A percentile compares a stretch with the other conserved stretches of the same genome.
phyloP scores from a whole-genome alignment of 2,888 invertebrate species.

The Drosophila tanythrix region DNA sequence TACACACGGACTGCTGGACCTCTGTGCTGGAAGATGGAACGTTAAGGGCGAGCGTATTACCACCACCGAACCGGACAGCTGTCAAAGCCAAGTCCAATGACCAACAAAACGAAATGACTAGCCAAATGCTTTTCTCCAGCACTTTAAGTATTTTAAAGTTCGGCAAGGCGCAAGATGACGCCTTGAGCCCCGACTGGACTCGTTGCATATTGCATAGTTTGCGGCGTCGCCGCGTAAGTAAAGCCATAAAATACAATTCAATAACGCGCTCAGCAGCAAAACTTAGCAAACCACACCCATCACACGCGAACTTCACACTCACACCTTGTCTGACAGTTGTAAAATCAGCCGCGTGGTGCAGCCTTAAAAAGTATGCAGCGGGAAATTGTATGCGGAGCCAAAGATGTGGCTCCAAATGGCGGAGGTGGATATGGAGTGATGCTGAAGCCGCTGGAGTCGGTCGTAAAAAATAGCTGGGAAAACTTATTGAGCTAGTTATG shows the following conservation, averaged over 20 bases:
- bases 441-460: constrained; percentile 40
- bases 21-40: constrained; percentile 5
- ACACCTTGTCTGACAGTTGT: constrained; percentile 73
- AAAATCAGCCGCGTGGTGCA: constrained; percentile 70
- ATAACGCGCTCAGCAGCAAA: constrained; percentile 63
- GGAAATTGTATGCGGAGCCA: constrained; percentile 10
- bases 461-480: constrained; percentile 78
- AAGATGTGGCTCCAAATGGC: neutral
- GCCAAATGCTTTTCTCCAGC: constrained; percentile 14
- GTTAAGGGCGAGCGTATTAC: constrained; percentile 17
- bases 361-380: constrained; percentile 67
- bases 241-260: constrained; percentile 79
- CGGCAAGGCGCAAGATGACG: constrained; percentile 4
- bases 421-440: constrained; percentile 7
- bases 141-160: constrained; percentile 68
- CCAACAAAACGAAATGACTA: constrained; percentile 32
- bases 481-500: constrained; percentile 81
- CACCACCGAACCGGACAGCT: constrained; percentile 56
- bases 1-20: constrained; percentile 52
- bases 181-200: neutral
- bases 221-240: constrained; percentile 57
- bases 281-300: constrained; percentile 21
- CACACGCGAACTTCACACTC: constrained; percentile 21
- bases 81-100: constrained; percentile 65
- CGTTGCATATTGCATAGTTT: constrained; percentile 67